Evolutionary conservation across 2,888 invertebrate genomes (phyloP).

Genomic region (Chloroclystis v-ata): DNA sequence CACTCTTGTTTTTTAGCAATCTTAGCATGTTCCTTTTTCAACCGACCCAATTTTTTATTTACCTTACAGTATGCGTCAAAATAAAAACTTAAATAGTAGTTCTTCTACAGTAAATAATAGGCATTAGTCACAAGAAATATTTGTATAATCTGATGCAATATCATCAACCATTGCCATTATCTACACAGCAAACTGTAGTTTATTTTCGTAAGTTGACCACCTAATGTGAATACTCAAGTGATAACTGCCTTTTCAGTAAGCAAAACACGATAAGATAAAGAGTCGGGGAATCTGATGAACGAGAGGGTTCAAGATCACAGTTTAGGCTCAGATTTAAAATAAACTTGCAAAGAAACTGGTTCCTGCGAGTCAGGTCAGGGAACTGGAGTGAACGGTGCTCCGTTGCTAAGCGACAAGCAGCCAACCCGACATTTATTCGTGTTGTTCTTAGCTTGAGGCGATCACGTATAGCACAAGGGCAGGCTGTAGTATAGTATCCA

Average conservation of each 20-base stretch:
- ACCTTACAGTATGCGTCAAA: no score
- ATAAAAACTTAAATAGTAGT: no score
- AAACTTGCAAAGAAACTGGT: conserved; percentile 14
- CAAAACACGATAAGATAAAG: background rate
- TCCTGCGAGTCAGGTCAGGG: conserved; percentile 30
- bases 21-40: no score
- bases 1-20: no score
- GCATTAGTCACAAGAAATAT: background rate
- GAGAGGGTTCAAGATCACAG: conserved; percentile 28
- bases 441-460: conserved; percentile 40
- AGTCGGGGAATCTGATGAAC: conserved; percentile 24
- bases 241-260: conserved; percentile 3
- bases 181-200: background rate
- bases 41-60: no score
- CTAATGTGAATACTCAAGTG: background rate
- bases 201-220: background rate
- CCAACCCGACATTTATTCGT: conserved; percentile 27
- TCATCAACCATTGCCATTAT: background rate
- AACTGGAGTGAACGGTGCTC: conserved; percentile 25
- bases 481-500: conserved; percentile 18
- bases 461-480: conserved; percentile 40
- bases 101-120: background rate
- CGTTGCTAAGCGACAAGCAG: conserved; percentile 16
- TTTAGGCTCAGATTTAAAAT: conserved; percentile 1
- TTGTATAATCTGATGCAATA: conserved; percentile 2